These are phyloP conservation scores for Cryptoblepharus egeriae DNA, from an alignment of 2,797 vertebrate genomes.

Conservation along the genomic window DNA sequence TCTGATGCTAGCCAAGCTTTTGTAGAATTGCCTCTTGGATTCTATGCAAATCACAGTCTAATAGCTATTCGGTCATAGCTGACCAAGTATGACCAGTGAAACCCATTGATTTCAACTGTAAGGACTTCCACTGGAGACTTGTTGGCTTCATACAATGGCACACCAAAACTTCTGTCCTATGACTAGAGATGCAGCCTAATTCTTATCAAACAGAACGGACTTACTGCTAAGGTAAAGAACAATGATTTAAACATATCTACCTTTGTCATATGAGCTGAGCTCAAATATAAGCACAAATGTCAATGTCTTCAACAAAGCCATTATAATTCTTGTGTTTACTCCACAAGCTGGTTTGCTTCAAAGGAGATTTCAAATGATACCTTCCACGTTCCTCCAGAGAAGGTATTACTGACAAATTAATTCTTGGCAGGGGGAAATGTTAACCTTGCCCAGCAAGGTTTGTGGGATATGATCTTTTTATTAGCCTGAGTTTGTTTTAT, in stretches of 20 bases:
- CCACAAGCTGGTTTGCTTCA: conserved; percentile 16
- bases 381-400: neutral
- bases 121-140: too few species aligned
- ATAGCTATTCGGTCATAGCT: too few species aligned
- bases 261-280: neutral
- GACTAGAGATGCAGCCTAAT: too few species aligned
- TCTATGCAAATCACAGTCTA: too few species aligned
- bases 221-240: too few species aligned
- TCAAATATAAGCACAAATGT: neutral
- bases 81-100: too few species aligned
- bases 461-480: conserved; percentile 9
- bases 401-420: neutral
- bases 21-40: too few species aligned
- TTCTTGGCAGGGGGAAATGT: conserved; percentile 16
- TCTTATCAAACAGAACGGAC: too few species aligned
- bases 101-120: too few species aligned
- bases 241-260: too few species aligned
- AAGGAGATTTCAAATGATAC: conserved; percentile 32
- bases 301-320: conserved; percentile 6
- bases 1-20: too few species aligned
- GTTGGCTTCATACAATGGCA: too few species aligned
- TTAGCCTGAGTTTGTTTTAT: conserved; percentile 31
- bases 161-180: neutral
- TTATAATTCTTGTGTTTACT: conserved; percentile 32
- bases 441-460: neutral